Evolutionary conservation across 1,140 invertebrate genomes (phyloP), one percentile per base, ranked within the genome.

Genomic region (Pseudomyrmex flavicornis): DNA sequence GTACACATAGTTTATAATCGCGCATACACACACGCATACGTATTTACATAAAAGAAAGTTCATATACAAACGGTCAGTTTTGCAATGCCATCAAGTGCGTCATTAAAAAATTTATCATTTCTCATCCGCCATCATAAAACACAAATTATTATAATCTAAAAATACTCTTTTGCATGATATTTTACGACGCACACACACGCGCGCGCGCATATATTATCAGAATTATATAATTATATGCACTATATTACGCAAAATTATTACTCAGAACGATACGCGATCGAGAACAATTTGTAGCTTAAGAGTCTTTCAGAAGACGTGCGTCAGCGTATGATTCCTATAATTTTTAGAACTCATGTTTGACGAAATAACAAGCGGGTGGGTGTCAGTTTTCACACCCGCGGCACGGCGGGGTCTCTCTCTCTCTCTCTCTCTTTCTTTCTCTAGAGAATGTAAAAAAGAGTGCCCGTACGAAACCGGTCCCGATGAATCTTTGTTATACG

Each of bases 321-420:
- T 74, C 66, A 63, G 72, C 58, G 59, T 69, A 88, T 90, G 87
- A 94, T 93, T 93, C 90, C 92, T 93, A 93, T 94, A 94, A 94
- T 94, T 93, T 94, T 89, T 87, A 90, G 72, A 83, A 82, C 88
- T 92, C 72, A 88, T 92, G 92, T 92, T 94, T 94, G 93, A 94
- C 93, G 93, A 94, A 94, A 94, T 94, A 94, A 94, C 93, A 93
- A 94, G 93, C 92, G 91, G 93, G 92, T 92, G 92, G 92, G 94
- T 94, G 94, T 94, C 91, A 89, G 93, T 94, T 94, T 94, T 94
- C 94, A 94, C 94, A 94, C 94, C 92, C 92, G 90, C 72, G 84
- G 84, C 93, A 83, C 93, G 83, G 68, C 92, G 91, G 93, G 93
- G 90, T 86, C 91, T 87, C 92, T 35, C 35, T 35, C 26, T 35